Conservation (phyloP, 1,140 invertebrate genomes). For the Zaprionus camerounensis region DNA sequence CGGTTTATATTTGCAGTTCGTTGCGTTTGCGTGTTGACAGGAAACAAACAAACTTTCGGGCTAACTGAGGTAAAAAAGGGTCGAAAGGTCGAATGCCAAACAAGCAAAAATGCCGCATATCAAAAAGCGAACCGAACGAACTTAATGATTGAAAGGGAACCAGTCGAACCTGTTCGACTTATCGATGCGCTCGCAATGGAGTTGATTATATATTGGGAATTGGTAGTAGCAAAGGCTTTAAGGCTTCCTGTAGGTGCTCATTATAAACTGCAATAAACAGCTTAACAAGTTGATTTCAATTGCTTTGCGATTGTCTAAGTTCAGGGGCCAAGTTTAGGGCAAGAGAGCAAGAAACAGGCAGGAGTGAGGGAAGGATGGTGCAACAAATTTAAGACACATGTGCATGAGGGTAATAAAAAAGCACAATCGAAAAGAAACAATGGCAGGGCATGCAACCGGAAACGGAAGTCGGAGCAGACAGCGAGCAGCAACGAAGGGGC, state of each 20-base stretch:
- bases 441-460: slow-evolving; percentile 71
- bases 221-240: background rate
- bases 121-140: slow-evolving; percentile 16
- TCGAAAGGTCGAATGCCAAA: slow-evolving; percentile 55
- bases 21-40: slow-evolving; percentile 54
- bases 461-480: slow-evolving; percentile 73
- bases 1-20: slow-evolving; percentile 58
- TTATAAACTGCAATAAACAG: background rate
- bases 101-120: slow-evolving; percentile 44
- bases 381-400: slow-evolving; percentile 41
- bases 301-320: slow-evolving; percentile 5
- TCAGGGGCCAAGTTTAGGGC: background rate
- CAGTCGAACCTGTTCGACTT: background rate
- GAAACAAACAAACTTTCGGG: slow-evolving; percentile 65
- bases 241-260: background rate
- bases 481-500: slow-evolving; percentile 51
- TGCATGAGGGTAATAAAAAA: slow-evolving; percentile 65
- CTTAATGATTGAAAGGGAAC: slow-evolving; percentile 21
- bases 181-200: background rate
- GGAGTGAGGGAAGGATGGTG: slow-evolving; percentile 17
- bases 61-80: slow-evolving; percentile 58
- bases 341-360: background rate
- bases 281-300: slow-evolving; percentile 43
- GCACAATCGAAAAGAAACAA: slow-evolving; percentile 49
- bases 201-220: background rate